Evolutionary conservation across 2,888 invertebrate species (phyloP).

Genomic region (Drosophila multiciliata): DNA sequence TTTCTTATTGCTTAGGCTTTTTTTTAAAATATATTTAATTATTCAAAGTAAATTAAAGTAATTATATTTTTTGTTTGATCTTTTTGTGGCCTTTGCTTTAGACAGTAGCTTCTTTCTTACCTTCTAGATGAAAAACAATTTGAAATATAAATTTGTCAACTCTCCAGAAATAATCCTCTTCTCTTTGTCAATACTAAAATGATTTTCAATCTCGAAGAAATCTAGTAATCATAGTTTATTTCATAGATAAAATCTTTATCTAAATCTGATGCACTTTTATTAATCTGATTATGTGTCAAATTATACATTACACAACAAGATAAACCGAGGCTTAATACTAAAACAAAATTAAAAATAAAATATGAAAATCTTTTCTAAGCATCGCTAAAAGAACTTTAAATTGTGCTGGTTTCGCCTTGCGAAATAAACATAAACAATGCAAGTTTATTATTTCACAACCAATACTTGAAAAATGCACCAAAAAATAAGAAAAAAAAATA

Average conservation of each 20-base stretch:
- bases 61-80: not conserved
- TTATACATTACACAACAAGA: not conserved
- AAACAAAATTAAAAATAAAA: not conserved
- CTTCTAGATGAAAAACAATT: not conserved
- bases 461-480: not conserved
- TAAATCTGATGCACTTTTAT: not conserved
- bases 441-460: slow-evolving; percentile 7
- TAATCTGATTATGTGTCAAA: not conserved
- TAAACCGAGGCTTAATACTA: not conserved
- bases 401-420: slow-evolving; percentile 12
- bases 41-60: not conserved
- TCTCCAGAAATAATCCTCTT: not conserved
- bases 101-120: no score
- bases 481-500: not conserved
- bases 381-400: slow-evolving; percentile 8
- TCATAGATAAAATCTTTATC: not conserved
- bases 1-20: not conserved
- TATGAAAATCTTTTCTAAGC: not conserved
- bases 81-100: not conserved
- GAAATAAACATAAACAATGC: slow-evolving; percentile 3
- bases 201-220: not conserved
- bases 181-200: not conserved
- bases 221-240: not conserved
- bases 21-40: not conserved
- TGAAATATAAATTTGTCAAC: not conserved